Percentiles rank a stretch among this genome's conserved stretches.
phyloP scores from a whole-genome alignment of 2,888 invertebrate genomes.

The Rhagonycha lutea region DNA sequence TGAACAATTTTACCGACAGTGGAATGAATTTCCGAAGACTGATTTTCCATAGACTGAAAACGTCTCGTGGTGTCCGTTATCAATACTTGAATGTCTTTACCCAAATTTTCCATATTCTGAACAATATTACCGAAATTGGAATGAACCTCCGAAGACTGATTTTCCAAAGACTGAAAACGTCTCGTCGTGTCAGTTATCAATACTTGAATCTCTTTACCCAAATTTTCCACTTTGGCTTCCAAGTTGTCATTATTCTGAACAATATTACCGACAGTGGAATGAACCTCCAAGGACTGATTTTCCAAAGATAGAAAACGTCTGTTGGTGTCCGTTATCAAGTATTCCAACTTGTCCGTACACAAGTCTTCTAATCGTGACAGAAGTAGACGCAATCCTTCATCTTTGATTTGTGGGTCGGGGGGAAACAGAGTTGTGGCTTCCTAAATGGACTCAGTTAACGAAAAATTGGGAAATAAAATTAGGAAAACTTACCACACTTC shows the following conservation, averaged over 20 bases:
- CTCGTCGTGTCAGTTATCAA: slow-evolving; percentile 37
- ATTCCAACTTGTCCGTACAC: slow-evolving; percentile 53
- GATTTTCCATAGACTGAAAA: slow-evolving; percentile 54
- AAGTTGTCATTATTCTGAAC: slow-evolving; percentile 7
- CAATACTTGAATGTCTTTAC: slow-evolving; percentile 46
- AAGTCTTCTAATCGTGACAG: too few species aligned
- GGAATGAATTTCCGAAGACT: slow-evolving; percentile 49
- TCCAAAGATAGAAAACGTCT: too few species aligned
- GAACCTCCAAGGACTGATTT: slow-evolving; percentile 50
- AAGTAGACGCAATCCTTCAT: too few species aligned
- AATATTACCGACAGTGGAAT: slow-evolving; percentile 48
- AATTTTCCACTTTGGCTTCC: slow-evolving; percentile 34
- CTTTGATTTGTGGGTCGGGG: neutral
- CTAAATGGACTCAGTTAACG: neutral
- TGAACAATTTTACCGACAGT: slow-evolving; percentile 46
- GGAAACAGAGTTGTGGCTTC: neutral
- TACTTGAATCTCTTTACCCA: slow-evolving; percentile 40
- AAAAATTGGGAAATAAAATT: neutral
- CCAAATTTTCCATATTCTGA: slow-evolving; percentile 52
- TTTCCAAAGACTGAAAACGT: too few species aligned
- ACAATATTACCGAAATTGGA: too few species aligned
- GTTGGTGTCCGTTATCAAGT: too few species aligned
- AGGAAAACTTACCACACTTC: neutral
- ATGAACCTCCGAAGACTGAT: too few species aligned
- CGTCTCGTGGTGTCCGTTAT: slow-evolving; percentile 47